Base-by-base conservation (phyloP, 1,140 invertebrate species). In the Cephus cinctus region DNA sequence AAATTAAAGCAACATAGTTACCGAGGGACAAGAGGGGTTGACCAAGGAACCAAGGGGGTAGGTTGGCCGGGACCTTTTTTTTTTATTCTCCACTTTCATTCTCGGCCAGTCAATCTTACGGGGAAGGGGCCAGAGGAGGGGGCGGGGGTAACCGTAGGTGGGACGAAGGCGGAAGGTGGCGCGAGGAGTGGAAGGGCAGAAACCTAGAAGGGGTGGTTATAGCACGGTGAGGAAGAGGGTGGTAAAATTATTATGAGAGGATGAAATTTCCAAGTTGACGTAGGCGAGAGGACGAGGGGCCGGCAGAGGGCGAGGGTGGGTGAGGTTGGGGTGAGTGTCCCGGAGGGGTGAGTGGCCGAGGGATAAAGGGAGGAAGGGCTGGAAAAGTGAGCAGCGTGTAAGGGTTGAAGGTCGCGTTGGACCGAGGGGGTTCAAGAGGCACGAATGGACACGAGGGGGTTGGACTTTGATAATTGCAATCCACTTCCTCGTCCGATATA, bases 401-500 rank as follows among this genome's bases (percentile, higher is more conserved):
- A 43, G 47, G 44, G 35, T 30, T 16, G 14, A 19, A n/a, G 12
- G 4, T 16, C 3, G 34, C 8, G 21, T 12, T 23, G 35, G 1
- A 5, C 38, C 9, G 27, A 8, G 27, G n/a, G n/a, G n/a, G n/a
- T n/a, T n/a, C n/a, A n/a, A n/a, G n/a, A n/a, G n/a, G n/a, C 9
- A 30, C 32, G 22, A 30, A 34, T 8, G 25, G 38, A 31, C 47
- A 47, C 39, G 40, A 36, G 31, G 27, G 23, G 31, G 40, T 30
- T 38, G 55, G 46, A 48, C 57, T 64, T 61, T 65, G 63, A 67
- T 67, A 67, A 67, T 67, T 67, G 65, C 61, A 66, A 67, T 66
- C 54, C 63, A 66, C 57, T 65, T 64, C 50, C 52, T 61, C 40
- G 46, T 43, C 25, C 40, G 43, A 23, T n/a, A 41, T 57, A 43